Percentiles rank a stretch among this genome's conserved stretches.
Conservation (phyloP, 2,888 invertebrate species). For the Sminthurinus aureus region DNA sequence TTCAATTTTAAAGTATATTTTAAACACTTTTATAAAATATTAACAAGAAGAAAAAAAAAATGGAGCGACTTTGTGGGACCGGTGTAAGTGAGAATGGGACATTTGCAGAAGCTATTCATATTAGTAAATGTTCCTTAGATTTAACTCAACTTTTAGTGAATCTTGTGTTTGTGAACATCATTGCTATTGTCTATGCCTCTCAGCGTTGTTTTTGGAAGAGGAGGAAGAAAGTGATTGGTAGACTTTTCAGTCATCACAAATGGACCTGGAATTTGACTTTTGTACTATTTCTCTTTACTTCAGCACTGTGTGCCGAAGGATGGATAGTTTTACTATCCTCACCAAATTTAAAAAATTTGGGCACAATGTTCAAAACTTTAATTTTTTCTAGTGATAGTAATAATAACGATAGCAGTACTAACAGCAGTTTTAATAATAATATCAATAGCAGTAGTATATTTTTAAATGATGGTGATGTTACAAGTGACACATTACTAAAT, state of each 20-base stretch:
- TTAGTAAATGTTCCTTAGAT: slow-evolving; percentile 42
- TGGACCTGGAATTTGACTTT: slow-evolving; percentile 46
- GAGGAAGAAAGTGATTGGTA: slow-evolving; percentile 28
- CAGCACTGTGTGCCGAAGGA: slow-evolving; percentile 30
- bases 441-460: too few relatives aligned
- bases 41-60: background rate
- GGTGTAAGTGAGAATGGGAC: slow-evolving; percentile 14
- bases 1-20: too few relatives aligned
- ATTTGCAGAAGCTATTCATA: background rate
- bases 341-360: background rate
- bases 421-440: background rate
- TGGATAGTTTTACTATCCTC: background rate
- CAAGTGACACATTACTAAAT: too few relatives aligned
- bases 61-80: slow-evolving; percentile 27
- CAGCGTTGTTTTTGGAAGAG: slow-evolving; percentile 41
- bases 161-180: slow-evolving; percentile 37
- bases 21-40: too few relatives aligned
- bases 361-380: background rate
- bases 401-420: background rate
- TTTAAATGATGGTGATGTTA: too few relatives aligned
- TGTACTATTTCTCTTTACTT: slow-evolving; percentile 19
- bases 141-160: slow-evolving; percentile 40
- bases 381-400: background rate
- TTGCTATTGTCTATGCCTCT: slow-evolving; percentile 43
- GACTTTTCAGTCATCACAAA: slow-evolving; percentile 49